Evolutionary conservation across 2,113 vertebrate genomes (phyloP).

Genomic region (Apodemus speciosus): DNA sequence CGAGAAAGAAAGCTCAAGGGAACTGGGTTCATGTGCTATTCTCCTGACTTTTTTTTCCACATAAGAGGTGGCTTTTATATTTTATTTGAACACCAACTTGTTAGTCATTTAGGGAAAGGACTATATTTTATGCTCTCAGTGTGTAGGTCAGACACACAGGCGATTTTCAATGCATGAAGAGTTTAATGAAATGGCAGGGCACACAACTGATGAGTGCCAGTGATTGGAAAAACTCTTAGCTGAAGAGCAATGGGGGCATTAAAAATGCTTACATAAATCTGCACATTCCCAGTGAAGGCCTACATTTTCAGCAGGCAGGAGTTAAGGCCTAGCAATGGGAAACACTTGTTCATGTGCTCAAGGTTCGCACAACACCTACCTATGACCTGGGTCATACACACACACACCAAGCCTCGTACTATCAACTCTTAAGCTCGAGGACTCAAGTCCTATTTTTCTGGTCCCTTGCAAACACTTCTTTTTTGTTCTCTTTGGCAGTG

Average conservation of each 20-base stretch:
- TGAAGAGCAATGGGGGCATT: not conserved
- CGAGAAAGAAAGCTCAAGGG: not conserved
- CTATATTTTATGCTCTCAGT: not conserved
- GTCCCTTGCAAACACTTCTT: conserved; percentile 4
- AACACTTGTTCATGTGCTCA: fast-evolving
- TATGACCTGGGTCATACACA: too few relatives aligned
- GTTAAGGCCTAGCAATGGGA: not conserved
- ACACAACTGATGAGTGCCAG: not conserved
- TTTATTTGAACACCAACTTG: not conserved
- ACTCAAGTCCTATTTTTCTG: fast-evolving
- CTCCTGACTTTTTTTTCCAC: too few relatives aligned
- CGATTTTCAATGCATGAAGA: not conserved
- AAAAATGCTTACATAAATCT: not conserved
- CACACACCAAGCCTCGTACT: not conserved
- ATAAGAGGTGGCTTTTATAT: not conserved
- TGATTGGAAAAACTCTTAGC: conserved; percentile 21
- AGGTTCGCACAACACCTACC: not conserved
- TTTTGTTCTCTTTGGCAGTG: conserved; percentile 57
- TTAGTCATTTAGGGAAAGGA: not conserved
- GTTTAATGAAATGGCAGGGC: conserved; percentile 16
- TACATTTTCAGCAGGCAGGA: not conserved
- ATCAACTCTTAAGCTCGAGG: not conserved
- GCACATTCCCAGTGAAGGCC: not conserved
- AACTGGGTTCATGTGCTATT: not conserved
- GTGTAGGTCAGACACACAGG: not conserved